Percentiles rank a stretch among this genome's conserved stretches.
phyloP scores from a whole-genome alignment of 2,888 invertebrate genomes.

The Sarcophaga subvicina region DNA sequence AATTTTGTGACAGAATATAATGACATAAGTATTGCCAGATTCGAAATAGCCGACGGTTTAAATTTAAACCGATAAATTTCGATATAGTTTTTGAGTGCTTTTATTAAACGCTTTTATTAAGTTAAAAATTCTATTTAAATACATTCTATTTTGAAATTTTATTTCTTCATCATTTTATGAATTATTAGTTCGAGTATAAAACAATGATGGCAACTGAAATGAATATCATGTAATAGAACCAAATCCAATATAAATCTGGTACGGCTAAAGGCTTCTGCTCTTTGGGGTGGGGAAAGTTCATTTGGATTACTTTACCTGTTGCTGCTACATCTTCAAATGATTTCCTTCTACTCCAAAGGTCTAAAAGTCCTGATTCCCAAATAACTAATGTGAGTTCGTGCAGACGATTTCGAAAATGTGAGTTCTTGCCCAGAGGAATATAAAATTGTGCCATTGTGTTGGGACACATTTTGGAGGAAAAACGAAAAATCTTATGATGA shows the following conservation, averaged over 20 bases:
- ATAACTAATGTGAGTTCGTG: slow-evolving; percentile 36
- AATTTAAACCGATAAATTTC: too few species aligned
- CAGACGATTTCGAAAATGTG: slow-evolving; percentile 36
- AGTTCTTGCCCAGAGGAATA: slow-evolving; percentile 53
- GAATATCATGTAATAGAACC: slow-evolving; percentile 32
- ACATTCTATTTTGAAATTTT: too few species aligned
- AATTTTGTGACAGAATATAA: too few species aligned
- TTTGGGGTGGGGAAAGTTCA: slow-evolving; percentile 22
- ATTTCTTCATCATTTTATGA: slow-evolving; percentile 3
- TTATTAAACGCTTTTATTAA: too few species aligned
- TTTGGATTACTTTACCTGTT: slow-evolving; percentile 12
- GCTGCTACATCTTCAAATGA: slow-evolving; percentile 47
- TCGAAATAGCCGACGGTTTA: too few species aligned
- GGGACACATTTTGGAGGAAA: slow-evolving; percentile 49
- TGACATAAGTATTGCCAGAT: too few species aligned
- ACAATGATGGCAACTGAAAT: slow-evolving; percentile 10
- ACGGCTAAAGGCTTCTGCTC: not conserved
- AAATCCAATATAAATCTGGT: slow-evolving; percentile 60
- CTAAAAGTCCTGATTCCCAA: slow-evolving; percentile 50
- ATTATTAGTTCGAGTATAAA: slow-evolving; percentile 42
- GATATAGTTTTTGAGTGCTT: too few species aligned
- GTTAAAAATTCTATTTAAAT: too few species aligned
- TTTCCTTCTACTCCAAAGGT: slow-evolving; percentile 50
- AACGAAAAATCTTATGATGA: slow-evolving; percentile 31
- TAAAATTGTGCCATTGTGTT: slow-evolving; percentile 44